A percentile compares a stretch with the other conserved stretches of the same genome.
These are phyloP conservation scores for Orthosia gracilis DNA, from an alignment of 2,888 invertebrate species.

Conservation along the genomic window DNA sequence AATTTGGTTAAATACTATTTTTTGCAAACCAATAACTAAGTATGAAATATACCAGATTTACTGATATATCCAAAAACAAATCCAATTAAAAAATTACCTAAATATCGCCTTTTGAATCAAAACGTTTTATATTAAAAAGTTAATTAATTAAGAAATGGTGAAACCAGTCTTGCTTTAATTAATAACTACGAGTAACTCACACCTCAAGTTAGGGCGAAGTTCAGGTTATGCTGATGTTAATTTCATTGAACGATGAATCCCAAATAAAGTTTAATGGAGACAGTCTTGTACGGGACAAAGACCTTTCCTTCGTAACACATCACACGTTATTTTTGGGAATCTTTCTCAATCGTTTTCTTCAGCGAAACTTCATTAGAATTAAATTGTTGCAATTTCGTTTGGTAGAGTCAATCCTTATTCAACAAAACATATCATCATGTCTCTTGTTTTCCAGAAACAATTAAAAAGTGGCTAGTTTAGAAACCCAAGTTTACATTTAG, in stretches of 20 bases:
- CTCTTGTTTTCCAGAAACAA: not conserved
- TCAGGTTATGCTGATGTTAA: slow-evolving; percentile 19
- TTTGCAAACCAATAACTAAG: no score
- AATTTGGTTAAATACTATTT: no score
- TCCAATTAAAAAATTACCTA: no score
- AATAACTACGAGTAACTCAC: slow-evolving; percentile 22
- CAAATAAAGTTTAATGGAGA: not conserved
- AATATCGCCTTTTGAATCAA: no score
- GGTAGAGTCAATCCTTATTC: not conserved
- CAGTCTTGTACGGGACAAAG: not conserved
- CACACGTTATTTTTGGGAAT: not conserved
- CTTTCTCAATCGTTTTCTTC: not conserved
- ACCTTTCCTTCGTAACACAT: not conserved
- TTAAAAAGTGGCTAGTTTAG: no score
- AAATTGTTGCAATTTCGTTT: not conserved
- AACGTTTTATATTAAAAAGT: not conserved
- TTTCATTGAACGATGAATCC: not conserved
- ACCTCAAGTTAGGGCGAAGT: slow-evolving; percentile 8
- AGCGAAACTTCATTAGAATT: not conserved
- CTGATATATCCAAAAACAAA: not conserved
- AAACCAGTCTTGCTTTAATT: slow-evolving; percentile 31
- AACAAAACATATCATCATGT: not conserved
- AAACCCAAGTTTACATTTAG: no score
- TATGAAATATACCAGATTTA: not conserved
- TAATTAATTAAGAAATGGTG: slow-evolving; percentile 22